Percentiles rank a stretch among this genome's conserved stretches.
These are phyloP conservation scores for Cephalopterus ornatus DNA, from an alignment of 2,113 vertebrate species.

Conservation along the genomic window DNA sequence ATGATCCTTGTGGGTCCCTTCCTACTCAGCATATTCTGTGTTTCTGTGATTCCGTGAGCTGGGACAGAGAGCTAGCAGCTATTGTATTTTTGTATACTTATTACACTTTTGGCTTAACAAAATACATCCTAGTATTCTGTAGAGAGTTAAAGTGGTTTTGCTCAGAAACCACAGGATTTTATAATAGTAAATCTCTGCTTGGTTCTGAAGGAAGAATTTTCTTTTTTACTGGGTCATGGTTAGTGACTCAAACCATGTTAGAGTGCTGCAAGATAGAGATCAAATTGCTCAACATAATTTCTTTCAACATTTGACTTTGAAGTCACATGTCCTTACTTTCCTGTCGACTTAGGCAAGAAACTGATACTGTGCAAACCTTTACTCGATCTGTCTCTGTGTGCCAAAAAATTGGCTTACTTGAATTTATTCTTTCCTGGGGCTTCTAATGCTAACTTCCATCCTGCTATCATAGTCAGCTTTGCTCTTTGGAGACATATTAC, in stretches of 20 bases:
- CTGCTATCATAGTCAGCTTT: not conserved
- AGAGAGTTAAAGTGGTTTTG: not conserved
- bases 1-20: not conserved
- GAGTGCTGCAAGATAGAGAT: not conserved
- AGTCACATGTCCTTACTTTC: not conserved
- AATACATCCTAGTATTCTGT: not conserved
- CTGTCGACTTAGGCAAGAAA: not conserved
- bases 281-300: not conserved
- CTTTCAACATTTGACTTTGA: not conserved
- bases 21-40: not conserved
- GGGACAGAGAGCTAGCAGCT: not conserved
- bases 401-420: not conserved
- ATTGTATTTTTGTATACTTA: not conserved
- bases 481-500: not conserved
- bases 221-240: not conserved
- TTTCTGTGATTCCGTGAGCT: not conserved
- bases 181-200: not conserved
- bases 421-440: not conserved
- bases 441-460: not conserved
- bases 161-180: not conserved
- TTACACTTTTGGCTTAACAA: not conserved
- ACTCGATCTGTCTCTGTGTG: not conserved
- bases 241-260: not conserved
- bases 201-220: not conserved
- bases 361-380: not conserved